Evolutionary conservation across 2,888 invertebrate genomes (phyloP).

Genomic region (Stenotaenia linearis): DNA sequence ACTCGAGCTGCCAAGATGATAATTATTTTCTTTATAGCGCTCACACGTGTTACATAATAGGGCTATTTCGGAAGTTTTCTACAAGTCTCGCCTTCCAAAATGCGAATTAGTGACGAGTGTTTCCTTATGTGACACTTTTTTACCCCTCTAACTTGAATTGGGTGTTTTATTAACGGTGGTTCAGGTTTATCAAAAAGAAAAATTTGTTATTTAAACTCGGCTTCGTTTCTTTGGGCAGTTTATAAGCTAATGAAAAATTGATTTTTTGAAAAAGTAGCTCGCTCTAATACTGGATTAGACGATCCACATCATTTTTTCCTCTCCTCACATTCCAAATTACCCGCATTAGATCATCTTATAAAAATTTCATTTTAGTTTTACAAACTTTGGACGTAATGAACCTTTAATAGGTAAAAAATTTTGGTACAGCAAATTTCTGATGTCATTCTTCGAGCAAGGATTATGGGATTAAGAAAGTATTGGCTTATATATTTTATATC

Average conservation of each 20-base stretch:
- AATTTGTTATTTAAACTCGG: not conserved
- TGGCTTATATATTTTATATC: too few relatives aligned
- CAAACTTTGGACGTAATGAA: not conserved
- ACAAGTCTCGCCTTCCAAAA: not conserved
- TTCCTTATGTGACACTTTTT: not conserved
- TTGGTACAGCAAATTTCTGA: not conserved
- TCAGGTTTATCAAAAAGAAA: not conserved
- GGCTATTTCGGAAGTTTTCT: not conserved
- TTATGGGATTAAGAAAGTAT: not conserved
- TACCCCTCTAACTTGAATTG: not conserved
- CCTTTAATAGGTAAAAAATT: not conserved
- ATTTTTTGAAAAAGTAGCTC: not conserved
- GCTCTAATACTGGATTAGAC: not conserved
- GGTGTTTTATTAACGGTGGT: not conserved
- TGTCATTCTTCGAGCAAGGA: not conserved
- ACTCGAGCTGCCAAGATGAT: not conserved
- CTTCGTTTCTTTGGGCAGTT: not conserved
- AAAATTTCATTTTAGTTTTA: not conserved
- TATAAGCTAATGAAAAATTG: not conserved
- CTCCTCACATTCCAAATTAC: not conserved
- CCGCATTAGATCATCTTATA: not conserved
- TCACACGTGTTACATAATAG: not conserved
- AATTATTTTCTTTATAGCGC: not conserved
- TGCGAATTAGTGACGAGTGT: not conserved
- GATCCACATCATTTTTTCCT: not conserved